These are phyloP conservation scores for Emydura subglobosa DNA, from an alignment of 2,113 vertebrate genomes.

Conservation along the genomic window DNA sequence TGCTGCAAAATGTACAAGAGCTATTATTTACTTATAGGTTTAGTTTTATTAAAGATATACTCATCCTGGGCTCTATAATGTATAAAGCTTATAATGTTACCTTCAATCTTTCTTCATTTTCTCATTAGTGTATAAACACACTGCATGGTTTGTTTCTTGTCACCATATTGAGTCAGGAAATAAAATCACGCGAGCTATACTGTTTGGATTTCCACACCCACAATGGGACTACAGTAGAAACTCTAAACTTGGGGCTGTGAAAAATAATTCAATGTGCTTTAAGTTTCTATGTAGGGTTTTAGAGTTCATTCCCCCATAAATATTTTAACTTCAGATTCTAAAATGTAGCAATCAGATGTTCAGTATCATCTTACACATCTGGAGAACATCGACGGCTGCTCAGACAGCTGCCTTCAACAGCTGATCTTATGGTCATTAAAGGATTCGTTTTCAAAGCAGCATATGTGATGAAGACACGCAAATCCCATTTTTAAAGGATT, in stretches of 20 bases:
- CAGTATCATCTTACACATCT: conserved; percentile 2
- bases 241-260: background rate
- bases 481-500: background rate
- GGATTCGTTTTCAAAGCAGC: background rate
- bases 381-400: background rate
- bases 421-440: background rate
- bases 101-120: background rate
- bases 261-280: background rate
- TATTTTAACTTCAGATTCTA: background rate
- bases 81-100: background rate
- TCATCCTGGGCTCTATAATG: background rate
- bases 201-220: background rate
- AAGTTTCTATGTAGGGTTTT: background rate
- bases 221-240: background rate
- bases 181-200: background rate
- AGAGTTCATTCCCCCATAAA: background rate
- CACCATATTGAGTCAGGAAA: background rate
- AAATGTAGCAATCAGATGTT: background rate
- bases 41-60: background rate
- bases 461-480: background rate
- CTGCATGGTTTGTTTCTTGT: background rate
- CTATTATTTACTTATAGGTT: background rate
- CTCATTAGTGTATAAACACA: background rate
- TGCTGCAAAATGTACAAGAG: background rate
- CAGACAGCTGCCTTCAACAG: conserved; percentile 24